Base-by-base conservation (phyloP, 2,888 invertebrate genomes). In the Bombyx huttoni region DNA sequence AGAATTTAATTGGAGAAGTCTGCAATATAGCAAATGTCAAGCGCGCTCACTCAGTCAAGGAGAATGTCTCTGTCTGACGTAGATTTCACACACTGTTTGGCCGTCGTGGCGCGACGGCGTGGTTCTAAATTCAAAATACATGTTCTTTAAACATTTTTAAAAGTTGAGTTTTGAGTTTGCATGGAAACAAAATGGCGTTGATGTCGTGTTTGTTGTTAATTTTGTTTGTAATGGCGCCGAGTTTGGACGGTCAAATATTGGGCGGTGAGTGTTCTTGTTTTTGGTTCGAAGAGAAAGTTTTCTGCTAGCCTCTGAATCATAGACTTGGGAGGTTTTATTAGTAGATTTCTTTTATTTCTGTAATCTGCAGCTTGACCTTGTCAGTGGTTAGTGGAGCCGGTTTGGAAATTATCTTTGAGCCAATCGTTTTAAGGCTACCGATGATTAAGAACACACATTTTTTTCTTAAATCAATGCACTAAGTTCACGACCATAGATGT, bases 191-290 rank as follows among this genome's bases (percentile, higher is more conserved):
- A 72, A 80, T 79, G 78, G 65, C 60, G 61, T 64, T 61, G 54
- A 61, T 63, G 54, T 64, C 61, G 55, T 65, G 63, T 70, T 64
- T 79, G 50, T 68, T 73, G 58, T 61, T 68, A 63, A 62, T 75
- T 47, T 57, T 68, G 59, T 61, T 73, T 56, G 60, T 68, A 34
- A 65, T 76, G 65, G 71, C 72, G 54, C 63, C 74, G 51, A 70
- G 77, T 54, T 62, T 78, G 61, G 73, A 77, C 56, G 82, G 78
- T 52, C 83, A 84, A 64, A 80, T 81, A 77, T 81, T 83, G 81
- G 72, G 75, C 52, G 86, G 85, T 85, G 58, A 86, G 86, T 84
- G 83, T 40, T 40, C 7, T 8, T 40, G 12, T 10, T 51, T 65
- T 65, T 68, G 73, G 69, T 71, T 58, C 62, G 50, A 62, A 59